These are phyloP conservation scores for Allygus modestus DNA, from an alignment of 2,888 invertebrate species.

Conservation along the genomic window DNA sequence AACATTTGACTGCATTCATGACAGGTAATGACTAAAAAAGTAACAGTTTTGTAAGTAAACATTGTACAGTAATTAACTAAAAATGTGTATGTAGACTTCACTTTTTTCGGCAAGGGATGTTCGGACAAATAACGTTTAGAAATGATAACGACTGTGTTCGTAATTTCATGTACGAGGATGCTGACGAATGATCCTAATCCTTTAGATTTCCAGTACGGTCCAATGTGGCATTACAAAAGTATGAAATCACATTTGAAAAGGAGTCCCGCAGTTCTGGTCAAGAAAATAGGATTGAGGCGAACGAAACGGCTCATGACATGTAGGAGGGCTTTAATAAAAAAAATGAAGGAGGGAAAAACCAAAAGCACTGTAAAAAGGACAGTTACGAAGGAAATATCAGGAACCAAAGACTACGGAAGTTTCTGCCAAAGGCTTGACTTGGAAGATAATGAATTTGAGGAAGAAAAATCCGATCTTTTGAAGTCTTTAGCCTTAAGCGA, in stretches of 20 bases:
- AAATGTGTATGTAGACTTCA: no score
- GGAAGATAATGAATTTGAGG: slow-evolving; percentile 59
- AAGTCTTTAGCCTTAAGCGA: slow-evolving; percentile 46
- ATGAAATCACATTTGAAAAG: slow-evolving; percentile 47
- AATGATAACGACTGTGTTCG: no score
- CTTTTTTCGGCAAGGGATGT: no score
- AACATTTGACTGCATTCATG: no score
- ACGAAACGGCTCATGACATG: not conserved
- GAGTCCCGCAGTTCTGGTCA: slow-evolving; percentile 44
- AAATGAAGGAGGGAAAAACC: not conserved
- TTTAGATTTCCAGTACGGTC: slow-evolving; percentile 52
- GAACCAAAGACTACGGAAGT: slow-evolving; percentile 59
- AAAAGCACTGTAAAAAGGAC: not conserved
- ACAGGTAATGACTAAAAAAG: no score
- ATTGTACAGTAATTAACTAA: no score
- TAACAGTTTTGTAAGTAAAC: no score
- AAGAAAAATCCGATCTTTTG: slow-evolving; percentile 55
- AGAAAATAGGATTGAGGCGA: slow-evolving; percentile 53
- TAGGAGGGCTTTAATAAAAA: slow-evolving; percentile 33
- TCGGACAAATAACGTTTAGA: no score
- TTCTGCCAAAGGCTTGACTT: slow-evolving; percentile 60
- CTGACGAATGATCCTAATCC: no score
- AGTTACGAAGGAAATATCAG: slow-evolving; percentile 4
- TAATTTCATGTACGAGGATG: no score
- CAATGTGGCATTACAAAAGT: slow-evolving; percentile 46